Conservation (phyloP, 2,888 invertebrate genomes). For the Pyrochroa serraticornis region DNA sequence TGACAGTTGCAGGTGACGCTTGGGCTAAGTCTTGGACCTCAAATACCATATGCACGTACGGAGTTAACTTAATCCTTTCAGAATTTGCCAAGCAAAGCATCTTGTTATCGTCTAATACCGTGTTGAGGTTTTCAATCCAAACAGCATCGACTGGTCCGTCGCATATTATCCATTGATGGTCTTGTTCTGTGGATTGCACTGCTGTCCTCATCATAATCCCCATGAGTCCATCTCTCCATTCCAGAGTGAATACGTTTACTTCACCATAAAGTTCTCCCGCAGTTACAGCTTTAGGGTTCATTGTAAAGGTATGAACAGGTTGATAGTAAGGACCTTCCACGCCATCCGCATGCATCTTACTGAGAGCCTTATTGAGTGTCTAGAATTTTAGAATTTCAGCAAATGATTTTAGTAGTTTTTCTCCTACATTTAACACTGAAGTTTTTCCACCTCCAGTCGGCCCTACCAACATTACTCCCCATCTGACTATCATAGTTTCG, state of each 20-base stretch:
- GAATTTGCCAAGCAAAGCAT: constrained; percentile 92
- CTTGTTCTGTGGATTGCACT: constrained; percentile 64
- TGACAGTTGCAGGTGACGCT: constrained; percentile 91
- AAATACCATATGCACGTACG: constrained; percentile 89
- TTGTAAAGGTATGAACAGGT: constrained; percentile 75
- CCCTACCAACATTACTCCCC: constrained; percentile 92
- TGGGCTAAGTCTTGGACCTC: constrained; percentile 85
- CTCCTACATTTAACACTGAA: constrained; percentile 70
- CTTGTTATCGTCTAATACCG: constrained; percentile 91
- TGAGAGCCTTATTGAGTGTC: constrained; percentile 74
- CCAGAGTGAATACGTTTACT: constrained; percentile 80
- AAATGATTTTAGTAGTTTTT: constrained; percentile 3
- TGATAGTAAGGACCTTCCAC: constrained; percentile 69
- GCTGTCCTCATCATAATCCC: constrained; percentile 69
- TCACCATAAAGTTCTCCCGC: constrained; percentile 90
- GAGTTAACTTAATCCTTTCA: constrained; percentile 86
- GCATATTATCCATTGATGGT: constrained; percentile 91
- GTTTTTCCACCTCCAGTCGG: constrained; percentile 90
- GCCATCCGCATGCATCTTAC: constrained; percentile 67
- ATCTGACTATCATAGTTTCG: constrained; percentile 89
- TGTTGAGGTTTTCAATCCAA: constrained; percentile 95
- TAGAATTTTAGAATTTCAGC: constrained; percentile 50
- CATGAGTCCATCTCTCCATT: constrained; percentile 90
- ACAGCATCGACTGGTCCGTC: constrained; percentile 93
- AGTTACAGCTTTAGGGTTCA: constrained; percentile 89